Evolutionary conservation across 2,888 invertebrate genomes (phyloP).

Genomic region (Ormyrus rosae): DNA sequence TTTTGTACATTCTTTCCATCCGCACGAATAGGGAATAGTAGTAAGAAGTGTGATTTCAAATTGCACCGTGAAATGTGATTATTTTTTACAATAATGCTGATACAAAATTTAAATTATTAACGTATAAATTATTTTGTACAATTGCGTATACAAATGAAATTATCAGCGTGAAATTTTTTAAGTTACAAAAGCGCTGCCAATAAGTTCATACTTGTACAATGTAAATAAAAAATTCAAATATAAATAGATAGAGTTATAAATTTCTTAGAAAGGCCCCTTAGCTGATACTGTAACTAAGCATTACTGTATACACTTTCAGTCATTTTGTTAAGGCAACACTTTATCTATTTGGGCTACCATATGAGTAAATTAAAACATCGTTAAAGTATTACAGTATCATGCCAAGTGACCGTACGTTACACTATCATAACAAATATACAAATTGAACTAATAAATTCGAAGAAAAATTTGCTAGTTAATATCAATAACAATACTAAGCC

Average conservation of each 20-base stretch:
- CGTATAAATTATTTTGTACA: slow-evolving; percentile 19
- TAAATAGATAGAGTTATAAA: not conserved
- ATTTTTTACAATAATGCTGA: slow-evolving; percentile 48
- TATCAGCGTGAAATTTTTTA: not conserved
- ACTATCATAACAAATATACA: not conserved
- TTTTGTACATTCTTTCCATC: not conserved
- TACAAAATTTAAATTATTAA: slow-evolving; percentile 36
- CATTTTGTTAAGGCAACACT: no score
- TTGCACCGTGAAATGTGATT: slow-evolving; percentile 34
- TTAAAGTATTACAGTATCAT: no score
- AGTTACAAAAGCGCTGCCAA: not conserved
- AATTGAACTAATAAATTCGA: slow-evolving; percentile 11
- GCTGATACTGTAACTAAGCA: no score
- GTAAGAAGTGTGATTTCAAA: slow-evolving; percentile 34
- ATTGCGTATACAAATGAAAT: slow-evolving; percentile 15
- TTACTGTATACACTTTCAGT: no score
- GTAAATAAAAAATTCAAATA: slow-evolving; percentile 5
- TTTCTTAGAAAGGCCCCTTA: no score
- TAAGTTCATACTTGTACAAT: slow-evolving; percentile 20
- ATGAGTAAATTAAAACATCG: no score
- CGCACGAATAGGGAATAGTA: slow-evolving; percentile 12
- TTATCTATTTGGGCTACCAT: no score
- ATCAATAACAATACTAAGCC: not conserved
- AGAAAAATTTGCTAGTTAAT: no score
- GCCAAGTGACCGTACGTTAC: no score